Conservation (phyloP, 2,797 vertebrate species). For the Phoeniculus purpureus region DNA sequence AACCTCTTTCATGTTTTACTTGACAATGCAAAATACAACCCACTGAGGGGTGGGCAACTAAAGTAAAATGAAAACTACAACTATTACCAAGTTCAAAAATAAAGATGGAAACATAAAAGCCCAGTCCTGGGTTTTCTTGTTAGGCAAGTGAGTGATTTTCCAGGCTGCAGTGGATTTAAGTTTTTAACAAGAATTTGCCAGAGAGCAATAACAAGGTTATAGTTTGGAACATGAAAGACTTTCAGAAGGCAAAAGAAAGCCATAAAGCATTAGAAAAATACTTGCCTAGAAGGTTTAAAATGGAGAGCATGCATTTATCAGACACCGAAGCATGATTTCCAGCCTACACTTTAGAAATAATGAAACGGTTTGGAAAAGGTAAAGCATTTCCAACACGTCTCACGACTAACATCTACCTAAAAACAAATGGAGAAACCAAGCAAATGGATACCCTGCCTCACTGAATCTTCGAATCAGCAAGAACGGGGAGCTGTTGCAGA, state of each 20-base stretch:
- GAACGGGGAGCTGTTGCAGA: neutral
- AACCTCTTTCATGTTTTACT: neutral
- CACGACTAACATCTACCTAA: neutral
- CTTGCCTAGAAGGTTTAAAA: neutral
- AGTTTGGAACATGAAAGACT: neutral
- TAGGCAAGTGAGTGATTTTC: neutral
- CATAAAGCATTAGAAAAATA: neutral
- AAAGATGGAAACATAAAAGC: neutral
- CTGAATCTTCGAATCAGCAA: neutral
- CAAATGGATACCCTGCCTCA: neutral
- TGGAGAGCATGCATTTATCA: neutral
- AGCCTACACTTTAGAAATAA: neutral
- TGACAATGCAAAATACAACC: neutral
- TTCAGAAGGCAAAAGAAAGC: slow-evolving; percentile 13
- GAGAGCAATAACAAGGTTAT: neutral
- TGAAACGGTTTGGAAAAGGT: neutral
- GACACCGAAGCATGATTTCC: neutral
- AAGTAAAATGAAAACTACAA: neutral
- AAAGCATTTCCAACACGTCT: neutral
- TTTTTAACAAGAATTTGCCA: slow-evolving; percentile 1
- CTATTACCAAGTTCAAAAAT: neutral
- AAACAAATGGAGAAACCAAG: neutral
- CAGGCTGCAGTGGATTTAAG: neutral
- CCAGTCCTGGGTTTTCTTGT: neutral
- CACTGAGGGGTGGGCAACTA: neutral